Evolutionary conservation across 2,888 invertebrate species (phyloP).

Genomic region (Drosophila quasianomalipes): DNA sequence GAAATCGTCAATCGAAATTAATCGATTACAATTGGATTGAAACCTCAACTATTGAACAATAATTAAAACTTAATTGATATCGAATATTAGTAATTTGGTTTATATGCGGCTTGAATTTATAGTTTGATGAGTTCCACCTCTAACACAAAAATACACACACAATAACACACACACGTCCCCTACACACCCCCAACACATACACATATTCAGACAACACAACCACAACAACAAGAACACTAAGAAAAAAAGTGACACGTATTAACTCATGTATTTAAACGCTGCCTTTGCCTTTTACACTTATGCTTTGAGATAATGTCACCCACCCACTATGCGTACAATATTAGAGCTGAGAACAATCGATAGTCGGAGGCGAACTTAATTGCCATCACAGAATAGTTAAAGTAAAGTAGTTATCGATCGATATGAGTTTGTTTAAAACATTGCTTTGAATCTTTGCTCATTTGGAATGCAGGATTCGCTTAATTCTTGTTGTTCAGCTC

Average conservation of each 20-base stretch:
- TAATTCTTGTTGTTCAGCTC: neutral
- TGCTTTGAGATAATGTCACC: conserved; percentile 22
- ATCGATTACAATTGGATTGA: neutral
- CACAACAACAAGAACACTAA: conserved; percentile 16
- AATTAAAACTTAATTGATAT: neutral
- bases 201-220: conserved; percentile 14
- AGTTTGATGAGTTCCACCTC: neutral
- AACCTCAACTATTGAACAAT: neutral
- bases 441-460: neutral
- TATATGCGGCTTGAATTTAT: neutral
- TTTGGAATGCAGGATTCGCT: neutral
- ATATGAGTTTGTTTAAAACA: neutral
- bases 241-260: conserved; percentile 5
- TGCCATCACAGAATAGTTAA: neutral
- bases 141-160: conserved; percentile 1
- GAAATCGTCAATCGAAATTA: neutral
- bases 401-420: neutral
- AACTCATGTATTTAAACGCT: conserved; percentile 53
- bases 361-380: neutral
- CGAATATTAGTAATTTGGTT: neutral
- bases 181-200: conserved; percentile 4
- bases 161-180: neutral
- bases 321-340: neutral
- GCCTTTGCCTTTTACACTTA: conserved; percentile 72
- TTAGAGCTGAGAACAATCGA: conserved; percentile 23